A percentile compares a stretch with the other conserved stretches of the same genome.
Evolutionary conservation across 2,797 vertebrate species (phyloP).

Genomic region (Acipenser oxyrinchus): DNA sequence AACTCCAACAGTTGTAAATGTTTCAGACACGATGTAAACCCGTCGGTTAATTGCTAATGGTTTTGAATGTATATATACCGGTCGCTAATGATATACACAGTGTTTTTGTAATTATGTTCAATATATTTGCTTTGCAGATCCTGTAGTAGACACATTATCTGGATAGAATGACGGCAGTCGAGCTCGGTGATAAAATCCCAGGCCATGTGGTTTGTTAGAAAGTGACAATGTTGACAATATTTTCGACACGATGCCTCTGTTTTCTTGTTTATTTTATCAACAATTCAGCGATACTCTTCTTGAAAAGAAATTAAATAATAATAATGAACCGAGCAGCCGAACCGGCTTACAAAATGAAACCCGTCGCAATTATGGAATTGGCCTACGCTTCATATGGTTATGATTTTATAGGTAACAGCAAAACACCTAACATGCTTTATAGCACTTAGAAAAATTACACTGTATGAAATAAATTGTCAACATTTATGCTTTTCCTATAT

Average conservation of each 20-base stretch:
- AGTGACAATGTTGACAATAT: constrained; percentile 37
- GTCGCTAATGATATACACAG: constrained; percentile 61
- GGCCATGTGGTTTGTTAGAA: constrained; percentile 25
- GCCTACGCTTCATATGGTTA: constrained; percentile 8
- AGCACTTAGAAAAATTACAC: neutral
- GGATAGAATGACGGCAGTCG: constrained; percentile 42
- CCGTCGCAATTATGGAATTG: too few relatives aligned
- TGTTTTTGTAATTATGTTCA: constrained; percentile 47
- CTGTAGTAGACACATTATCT: constrained; percentile 33
- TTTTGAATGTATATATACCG: constrained; percentile 49
- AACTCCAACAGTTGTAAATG: too few relatives aligned
- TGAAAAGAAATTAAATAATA: neutral
- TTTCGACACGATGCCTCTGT: constrained; percentile 15
- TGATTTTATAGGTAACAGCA: constrained; percentile 10
- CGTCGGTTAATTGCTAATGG: constrained; percentile 52
- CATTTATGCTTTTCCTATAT: too few relatives aligned
- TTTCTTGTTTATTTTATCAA: constrained; percentile 5
- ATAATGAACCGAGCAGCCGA: neutral
- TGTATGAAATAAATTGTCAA: too few relatives aligned
- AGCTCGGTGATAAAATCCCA: constrained; percentile 39
- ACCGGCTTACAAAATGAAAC: too few relatives aligned
- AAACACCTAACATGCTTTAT: constrained; percentile 16
- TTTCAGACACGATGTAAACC: constrained; percentile 19
- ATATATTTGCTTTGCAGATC: constrained; percentile 59
- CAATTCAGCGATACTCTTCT: neutral